These are phyloP conservation scores for Himalopsyche phryganea DNA, from an alignment of 1,140 invertebrate species.

Conservation along the genomic window DNA sequence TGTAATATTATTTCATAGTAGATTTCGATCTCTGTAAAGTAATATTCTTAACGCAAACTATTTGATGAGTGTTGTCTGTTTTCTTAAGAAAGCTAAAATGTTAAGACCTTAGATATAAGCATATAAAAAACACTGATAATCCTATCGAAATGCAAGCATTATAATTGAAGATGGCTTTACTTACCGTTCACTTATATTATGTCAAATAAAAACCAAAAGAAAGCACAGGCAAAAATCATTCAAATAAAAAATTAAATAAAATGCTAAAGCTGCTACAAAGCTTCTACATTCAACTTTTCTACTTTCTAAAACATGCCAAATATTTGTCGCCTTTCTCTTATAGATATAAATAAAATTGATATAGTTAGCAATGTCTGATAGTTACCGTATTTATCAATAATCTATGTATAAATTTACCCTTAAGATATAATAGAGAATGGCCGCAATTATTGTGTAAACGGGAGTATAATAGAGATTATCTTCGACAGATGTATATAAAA, in stretches of 20 bases:
- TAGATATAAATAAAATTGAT: constrained; percentile 3
- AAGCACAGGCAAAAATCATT: constrained; percentile 25
- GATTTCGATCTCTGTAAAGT: too few relatives aligned
- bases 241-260: constrained; percentile 17
- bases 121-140: too few relatives aligned
- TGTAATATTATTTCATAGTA: too few relatives aligned
- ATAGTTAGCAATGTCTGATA: not conserved
- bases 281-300: constrained; percentile 14
- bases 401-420: too few relatives aligned
- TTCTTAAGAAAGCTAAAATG: too few relatives aligned
- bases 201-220: not conserved
- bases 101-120: too few relatives aligned
- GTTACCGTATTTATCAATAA: not conserved
- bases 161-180: not conserved
- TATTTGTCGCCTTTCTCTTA: constrained; percentile 29
- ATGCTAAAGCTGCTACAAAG: constrained; percentile 27
- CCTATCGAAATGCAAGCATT: too few relatives aligned
- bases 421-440: constrained; percentile 19
- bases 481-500: not conserved
- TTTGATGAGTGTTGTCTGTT: too few relatives aligned
- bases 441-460: constrained; percentile 17
- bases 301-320: constrained; percentile 22
- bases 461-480: constrained; percentile 8
- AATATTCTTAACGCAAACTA: too few relatives aligned
- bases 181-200: not conserved